phyloP scores from a whole-genome alignment of 2,797 vertebrate genomes.

The Pitangus sulphuratus region DNA sequence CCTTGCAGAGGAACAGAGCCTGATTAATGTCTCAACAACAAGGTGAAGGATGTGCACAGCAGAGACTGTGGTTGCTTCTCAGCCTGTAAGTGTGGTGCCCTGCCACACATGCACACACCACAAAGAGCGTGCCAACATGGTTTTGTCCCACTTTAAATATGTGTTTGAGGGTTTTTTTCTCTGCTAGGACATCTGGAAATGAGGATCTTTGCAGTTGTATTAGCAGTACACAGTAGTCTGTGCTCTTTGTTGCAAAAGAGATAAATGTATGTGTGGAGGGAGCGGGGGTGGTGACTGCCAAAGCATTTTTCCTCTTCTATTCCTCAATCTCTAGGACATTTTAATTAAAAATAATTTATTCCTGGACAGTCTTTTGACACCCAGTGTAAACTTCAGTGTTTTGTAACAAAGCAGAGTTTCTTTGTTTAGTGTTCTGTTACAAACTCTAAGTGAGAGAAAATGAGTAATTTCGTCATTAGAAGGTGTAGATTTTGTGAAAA shows the following conservation, averaged over 20 bases:
- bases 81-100: background rate
- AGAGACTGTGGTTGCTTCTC: background rate
- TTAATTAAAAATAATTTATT: background rate
- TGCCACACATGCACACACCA: background rate
- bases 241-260: background rate
- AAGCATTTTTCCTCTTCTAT: background rate
- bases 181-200: background rate
- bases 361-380: background rate
- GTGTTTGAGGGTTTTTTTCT: background rate
- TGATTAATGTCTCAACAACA: constrained; percentile 57
- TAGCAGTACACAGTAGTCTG: background rate
- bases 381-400: background rate
- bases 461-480: background rate
- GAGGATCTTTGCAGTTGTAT: background rate
- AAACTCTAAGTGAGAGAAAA: background rate
- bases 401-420: background rate
- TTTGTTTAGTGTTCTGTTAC: background rate
- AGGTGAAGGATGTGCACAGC: constrained; percentile 14
- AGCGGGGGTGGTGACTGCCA: background rate
- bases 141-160: background rate
- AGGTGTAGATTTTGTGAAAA: background rate
- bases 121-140: background rate
- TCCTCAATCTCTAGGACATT: background rate
- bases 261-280: background rate
- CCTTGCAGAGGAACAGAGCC: constrained; percentile 47